A percentile compares a stretch with the other conserved stretches of the same genome.
phyloP scores from a whole-genome alignment of 2,113 vertebrate species.

The human region GRCh38 chr6:117027001-117027500 shows the following conservation, averaged over 20 bases:
- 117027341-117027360: constrained; percentile 42
- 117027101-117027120: constrained; percentile 70
- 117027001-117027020: not conserved
- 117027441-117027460: not conserved
- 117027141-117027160: constrained; percentile 70
- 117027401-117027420: not conserved
- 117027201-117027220: constrained; percentile 67
- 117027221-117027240: constrained; percentile 77
- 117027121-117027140: constrained; percentile 58
- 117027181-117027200: constrained; percentile 62
- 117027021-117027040: not conserved
- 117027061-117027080: constrained; percentile 51
- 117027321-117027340: constrained; percentile 38
- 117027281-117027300: constrained; percentile 61
- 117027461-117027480: not conserved
- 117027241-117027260: not conserved
- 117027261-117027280: constrained; percentile 54
- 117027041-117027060: not conserved
- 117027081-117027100: constrained; percentile 56
- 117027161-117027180: constrained; percentile 32
- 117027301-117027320: constrained; percentile 54
- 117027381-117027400: not conserved
- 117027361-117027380: constrained; percentile 61
- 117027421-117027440: not conserved
- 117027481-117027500: not conserved